Evolutionary conservation across 2,888 invertebrate genomes (phyloP).

Genomic region (Leptarthrus brevirostris): DNA sequence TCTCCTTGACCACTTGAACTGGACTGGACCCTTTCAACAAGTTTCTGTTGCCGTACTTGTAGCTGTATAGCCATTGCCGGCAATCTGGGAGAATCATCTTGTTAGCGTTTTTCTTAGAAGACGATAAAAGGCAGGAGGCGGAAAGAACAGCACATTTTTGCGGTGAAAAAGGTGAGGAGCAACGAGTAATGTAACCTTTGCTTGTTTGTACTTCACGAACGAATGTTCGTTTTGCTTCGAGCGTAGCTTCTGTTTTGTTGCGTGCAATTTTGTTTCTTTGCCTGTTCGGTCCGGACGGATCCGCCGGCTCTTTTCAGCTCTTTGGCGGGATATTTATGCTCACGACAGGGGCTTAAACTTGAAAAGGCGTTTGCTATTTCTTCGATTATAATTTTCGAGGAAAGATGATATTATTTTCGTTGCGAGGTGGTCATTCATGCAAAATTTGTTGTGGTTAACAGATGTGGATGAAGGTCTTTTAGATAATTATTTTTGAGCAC

Average conservation of each 20-base stretch:
- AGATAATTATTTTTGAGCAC: no score
- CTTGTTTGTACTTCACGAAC: slow-evolving; percentile 32
- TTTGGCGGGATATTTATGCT: slow-evolving; percentile 37
- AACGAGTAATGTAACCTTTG: slow-evolving; percentile 34
- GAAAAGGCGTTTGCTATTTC: slow-evolving; percentile 21
- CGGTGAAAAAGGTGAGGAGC: slow-evolving; percentile 17
- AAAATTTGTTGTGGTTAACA: neutral
- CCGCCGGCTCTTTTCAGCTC: neutral
- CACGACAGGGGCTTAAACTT: neutral
- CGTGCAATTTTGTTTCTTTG: neutral
- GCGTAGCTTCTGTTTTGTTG: slow-evolving; percentile 38
- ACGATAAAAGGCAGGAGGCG: neutral
- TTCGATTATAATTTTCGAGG: neutral
- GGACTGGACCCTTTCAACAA: slow-evolving; percentile 21
- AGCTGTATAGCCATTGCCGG: no score
- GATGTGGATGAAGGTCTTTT: no score
- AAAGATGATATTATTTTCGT: neutral
- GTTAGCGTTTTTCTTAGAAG: slow-evolving; percentile 39
- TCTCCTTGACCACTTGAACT: slow-evolving; percentile 35
- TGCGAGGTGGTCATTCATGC: neutral
- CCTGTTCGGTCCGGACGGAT: neutral
- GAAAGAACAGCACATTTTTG: neutral
- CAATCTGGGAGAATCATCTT: slow-evolving; percentile 31
- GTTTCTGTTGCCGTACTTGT: neutral
- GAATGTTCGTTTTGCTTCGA: slow-evolving; percentile 27